Evolutionary conservation across 2,888 invertebrate genomes (phyloP), one percentile per base, ranked within the genome.

Genomic region (Stictocephala bisonia): DNA sequence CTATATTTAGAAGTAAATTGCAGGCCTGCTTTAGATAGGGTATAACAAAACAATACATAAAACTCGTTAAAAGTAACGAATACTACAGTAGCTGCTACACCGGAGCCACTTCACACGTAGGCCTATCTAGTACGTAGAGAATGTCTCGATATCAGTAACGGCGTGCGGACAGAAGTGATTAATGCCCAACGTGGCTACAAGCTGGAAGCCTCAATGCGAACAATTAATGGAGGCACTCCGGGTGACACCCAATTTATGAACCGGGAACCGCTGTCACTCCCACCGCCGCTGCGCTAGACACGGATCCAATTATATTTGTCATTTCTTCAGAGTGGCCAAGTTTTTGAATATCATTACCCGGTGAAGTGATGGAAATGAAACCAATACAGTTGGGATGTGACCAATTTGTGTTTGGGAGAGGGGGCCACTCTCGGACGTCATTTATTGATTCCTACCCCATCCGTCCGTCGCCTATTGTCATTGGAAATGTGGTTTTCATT

Each of bases 401-500:
- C n/a, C n/a, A n/a, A n/a, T n/a, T n/a, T n/a, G n/a, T n/a, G n/a
- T n/a, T n/a, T n/a, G n/a, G n/a, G n/a, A n/a, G n/a, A n/a, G n/a
- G n/a, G n/a, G n/a, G n/a, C n/a, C n/a, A n/a, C n/a, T n/a, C n/a
- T n/a, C n/a, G n/a, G n/a, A n/a, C n/a, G n/a, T n/a, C 2, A 24
- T 26, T 15, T 13, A 51, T 51, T 29, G 56, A 56, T 29, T 56
- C 29, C 56, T 6, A 24, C 53, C 27, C 18, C 29, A 56, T 56
- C 31, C 31, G 31, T 56, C 29, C 56, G 56, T 27, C 56, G 4
- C 27, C 29, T 56, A 56, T 56, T 56, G 56, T 56, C 15, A 56
- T 56, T 27, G 56, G 56, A 56, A 29, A 56, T 27, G 56, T 31
- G 27, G 56, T 11, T 56, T 56, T 56, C 56, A 56, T 56, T 56